Base-by-base conservation (phyloP, 2,888 invertebrate genomes). In the Vesta saturnalis region DNA sequence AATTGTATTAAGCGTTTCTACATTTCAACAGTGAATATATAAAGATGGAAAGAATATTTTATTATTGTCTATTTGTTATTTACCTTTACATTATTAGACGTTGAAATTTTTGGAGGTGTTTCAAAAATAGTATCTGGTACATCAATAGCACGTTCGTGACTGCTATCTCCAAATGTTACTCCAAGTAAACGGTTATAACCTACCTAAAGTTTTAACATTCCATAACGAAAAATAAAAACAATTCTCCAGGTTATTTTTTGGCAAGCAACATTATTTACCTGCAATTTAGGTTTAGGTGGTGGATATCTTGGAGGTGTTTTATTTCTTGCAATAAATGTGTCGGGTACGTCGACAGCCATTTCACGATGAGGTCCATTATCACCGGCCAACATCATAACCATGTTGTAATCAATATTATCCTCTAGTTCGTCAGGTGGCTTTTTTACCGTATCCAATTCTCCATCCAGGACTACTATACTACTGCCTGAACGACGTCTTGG, bases 281-380 rank as follows among this genome's bases (percentile, higher is more conserved):
- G 89, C 74, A 89, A 87, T 75, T 77, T 76, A 2, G 90, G 90
- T 77, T 92, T 89, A 61, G 93, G 93, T 57, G 94, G 94, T 72
- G 94, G 94, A 88, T 94, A 96, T 79, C 95, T 89, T 43, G 96
- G 96, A 49, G 95, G 94, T 74, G 95, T 95, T 86, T 96, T 96
- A 85, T 93, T 93, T 80, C 93, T 88, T 76, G 93, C 95, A 81
- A 95, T 91, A 87, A 96, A 96, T 79, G 92, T 93, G 84, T 96
- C 96, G 81, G 98, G 98, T 80, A 97, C 97, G 87, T 98, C 98
- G 85, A 98, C 97, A 83, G 98, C 96, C 95, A 97, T 96, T 90
- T 98, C 98, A 83, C 97, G 92, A 89, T 97, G 97, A 81, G 95
- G 94, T 85, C 93, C 93, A 72, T 81, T 92, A 84, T 95, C 97